Percentiles rank a stretch among this genome's conserved stretches.
Evolutionary conservation across 2,797 vertebrate species (phyloP).

Genomic region (Dermochelys coriacea): DNA sequence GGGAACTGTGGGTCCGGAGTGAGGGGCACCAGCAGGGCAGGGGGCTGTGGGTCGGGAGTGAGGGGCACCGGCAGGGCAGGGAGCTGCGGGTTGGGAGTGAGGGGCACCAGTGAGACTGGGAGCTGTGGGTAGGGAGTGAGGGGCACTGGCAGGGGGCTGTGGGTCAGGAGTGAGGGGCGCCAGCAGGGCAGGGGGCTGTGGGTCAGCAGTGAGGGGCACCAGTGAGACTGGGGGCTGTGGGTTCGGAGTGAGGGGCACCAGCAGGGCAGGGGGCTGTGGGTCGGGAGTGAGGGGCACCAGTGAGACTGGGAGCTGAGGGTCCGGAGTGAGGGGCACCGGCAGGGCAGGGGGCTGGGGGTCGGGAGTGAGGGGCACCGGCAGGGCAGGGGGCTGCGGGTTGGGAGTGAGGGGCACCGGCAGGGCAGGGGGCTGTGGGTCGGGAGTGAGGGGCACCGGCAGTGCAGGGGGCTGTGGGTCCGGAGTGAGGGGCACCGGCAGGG

Average conservation of each 20-base stretch:
- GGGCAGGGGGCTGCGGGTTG: background rate
- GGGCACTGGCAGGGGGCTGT: background rate
- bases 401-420: background rate
- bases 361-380: no score
- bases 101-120: no score
- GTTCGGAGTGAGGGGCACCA: background rate
- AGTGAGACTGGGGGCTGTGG: background rate
- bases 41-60: no score
- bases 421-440: no score
- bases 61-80: no score
- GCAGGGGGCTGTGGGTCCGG: background rate
- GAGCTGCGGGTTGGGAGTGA: background rate
- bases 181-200: accelerated
- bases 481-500: background rate
- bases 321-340: background rate
- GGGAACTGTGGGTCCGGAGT: background rate
- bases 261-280: no score
- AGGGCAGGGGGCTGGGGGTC: background rate
- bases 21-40: background rate
- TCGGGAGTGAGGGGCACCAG: no score
- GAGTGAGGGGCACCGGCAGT: no score
- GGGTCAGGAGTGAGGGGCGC: background rate
- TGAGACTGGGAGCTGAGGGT: background rate
- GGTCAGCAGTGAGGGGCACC: no score
- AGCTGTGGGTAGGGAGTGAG: background rate